A percentile compares a stretch with the other conserved stretches of the same genome.
Conservation (phyloP, 1,140 invertebrate genomes). For the Akabosia matsudoensis region DNA sequence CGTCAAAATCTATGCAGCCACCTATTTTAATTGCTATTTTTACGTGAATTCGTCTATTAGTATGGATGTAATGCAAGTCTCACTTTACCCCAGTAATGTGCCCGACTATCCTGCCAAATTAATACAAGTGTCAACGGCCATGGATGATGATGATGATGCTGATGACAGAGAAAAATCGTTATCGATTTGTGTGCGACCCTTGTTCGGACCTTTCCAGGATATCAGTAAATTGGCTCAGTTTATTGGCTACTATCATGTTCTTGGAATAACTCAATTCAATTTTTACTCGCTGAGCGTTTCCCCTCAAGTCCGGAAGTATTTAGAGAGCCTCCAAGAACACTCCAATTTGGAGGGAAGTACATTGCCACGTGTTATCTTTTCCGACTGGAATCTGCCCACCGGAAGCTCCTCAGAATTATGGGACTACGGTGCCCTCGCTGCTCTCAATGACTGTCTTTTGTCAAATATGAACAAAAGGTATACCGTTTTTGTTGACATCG, state of each 20-base stretch:
- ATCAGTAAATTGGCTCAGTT: conserved; percentile 36
- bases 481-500: conserved; percentile 80
- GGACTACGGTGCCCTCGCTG: conserved; percentile 60
- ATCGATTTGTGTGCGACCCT: conserved; percentile 36
- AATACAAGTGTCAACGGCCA: conserved; percentile 14
- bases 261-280: conserved; percentile 38
- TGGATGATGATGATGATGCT: not conserved
- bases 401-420: conserved; percentile 43
- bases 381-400: conserved; percentile 44
- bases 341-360: not conserved
- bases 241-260: conserved; percentile 37
- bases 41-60: not conserved
- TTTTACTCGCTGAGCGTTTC: conserved; percentile 42
- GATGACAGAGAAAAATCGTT: not conserved
- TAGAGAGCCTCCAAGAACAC: conserved; percentile 12
- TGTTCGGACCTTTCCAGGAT: conserved; percentile 43
- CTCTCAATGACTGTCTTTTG: conserved; percentile 89
- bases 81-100: conserved; percentile 32
- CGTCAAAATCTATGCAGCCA: conserved; percentile 37
- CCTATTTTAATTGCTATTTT: conserved; percentile 41
- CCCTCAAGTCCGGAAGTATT: conserved; percentile 19
- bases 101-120: conserved; percentile 40
- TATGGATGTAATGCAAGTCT: conserved; percentile 21
- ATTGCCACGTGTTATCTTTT: conserved; percentile 11
- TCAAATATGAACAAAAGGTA: conserved; percentile 72